Percentiles rank a stretch among this genome's conserved stretches.
Evolutionary conservation across 2,113 vertebrate genomes (phyloP).

Genomic region (Climacteris rufus): DNA sequence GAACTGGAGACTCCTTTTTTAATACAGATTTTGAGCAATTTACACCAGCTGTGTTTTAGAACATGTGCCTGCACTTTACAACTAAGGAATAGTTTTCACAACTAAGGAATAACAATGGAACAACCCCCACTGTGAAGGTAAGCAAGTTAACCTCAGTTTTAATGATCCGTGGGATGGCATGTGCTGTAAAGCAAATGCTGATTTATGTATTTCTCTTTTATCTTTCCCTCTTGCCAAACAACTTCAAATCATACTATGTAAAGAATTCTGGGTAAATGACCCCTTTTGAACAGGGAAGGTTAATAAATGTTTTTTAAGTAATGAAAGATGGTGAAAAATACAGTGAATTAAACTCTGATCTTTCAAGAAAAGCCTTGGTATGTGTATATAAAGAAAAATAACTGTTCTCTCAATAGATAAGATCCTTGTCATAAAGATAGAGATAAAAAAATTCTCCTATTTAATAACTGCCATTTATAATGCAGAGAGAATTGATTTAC

Average conservation of each 20-base stretch:
- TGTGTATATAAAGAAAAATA: slow-evolving; percentile 1
- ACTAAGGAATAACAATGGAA: neutral
- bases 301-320: slow-evolving; percentile 37
- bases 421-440: neutral
- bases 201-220: neutral
- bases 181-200: neutral
- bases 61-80: neutral
- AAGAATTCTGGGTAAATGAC: neutral
- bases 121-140: neutral
- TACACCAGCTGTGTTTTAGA: neutral
- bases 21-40: neutral
- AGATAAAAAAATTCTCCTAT: neutral
- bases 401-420: slow-evolving; percentile 26
- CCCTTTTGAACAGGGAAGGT: neutral
- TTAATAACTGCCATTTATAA: slow-evolving; percentile 53
- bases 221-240: neutral
- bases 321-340: slow-evolving; percentile 29
- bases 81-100: neutral
- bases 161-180: neutral
- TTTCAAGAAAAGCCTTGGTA: neutral
- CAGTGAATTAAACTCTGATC: slow-evolving; percentile 33
- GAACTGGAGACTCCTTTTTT: neutral
- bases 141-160: neutral
- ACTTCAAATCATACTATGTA: neutral
- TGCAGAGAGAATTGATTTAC: slow-evolving; percentile 60